Evolutionary conservation across 2,888 invertebrate genomes (phyloP).

Genomic region (Eupeodes luniger): DNA sequence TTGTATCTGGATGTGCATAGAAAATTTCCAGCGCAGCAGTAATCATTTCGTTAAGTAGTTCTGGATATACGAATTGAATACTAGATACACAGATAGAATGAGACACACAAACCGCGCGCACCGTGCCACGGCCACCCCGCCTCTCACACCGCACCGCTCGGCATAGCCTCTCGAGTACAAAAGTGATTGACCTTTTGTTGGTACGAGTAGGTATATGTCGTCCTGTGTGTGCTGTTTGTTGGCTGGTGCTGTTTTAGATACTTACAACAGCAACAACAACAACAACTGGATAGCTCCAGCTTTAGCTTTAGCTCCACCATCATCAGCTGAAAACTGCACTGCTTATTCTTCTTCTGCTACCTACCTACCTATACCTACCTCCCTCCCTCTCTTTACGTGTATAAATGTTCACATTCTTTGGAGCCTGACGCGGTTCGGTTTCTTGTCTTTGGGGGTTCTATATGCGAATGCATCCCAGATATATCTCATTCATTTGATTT

Average conservation of each 20-base stretch:
- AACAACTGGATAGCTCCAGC: not conserved
- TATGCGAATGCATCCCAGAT: conserved; percentile 61
- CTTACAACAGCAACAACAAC: conserved; percentile 20
- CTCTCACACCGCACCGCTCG: not conserved
- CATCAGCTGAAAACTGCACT: conserved; percentile 55
- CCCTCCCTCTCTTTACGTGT: conserved; percentile 1
- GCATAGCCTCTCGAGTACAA: conserved; percentile 67
- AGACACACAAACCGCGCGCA: conserved; percentile 55
- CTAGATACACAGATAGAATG: conserved; percentile 74
- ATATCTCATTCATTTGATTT: conserved; percentile 72
- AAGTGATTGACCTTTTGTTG: conserved; percentile 76
- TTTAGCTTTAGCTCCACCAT: conserved; percentile 18
- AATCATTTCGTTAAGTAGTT: conserved; percentile 77
- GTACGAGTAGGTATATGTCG: conserved; percentile 54
- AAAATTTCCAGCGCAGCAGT: conserved; percentile 75
- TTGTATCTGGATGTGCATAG: conserved; percentile 64
- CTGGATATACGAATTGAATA: conserved; percentile 76
- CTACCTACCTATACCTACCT: not conserved
- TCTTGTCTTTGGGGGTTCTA: conserved; percentile 74
- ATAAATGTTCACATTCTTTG: conserved; percentile 73
- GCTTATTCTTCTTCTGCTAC: conserved; percentile 33
- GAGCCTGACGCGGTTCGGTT: conserved; percentile 36
- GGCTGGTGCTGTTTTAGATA: conserved; percentile 40
- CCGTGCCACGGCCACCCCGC: not conserved
- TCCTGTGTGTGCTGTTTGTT: conserved; percentile 62